Evolutionary conservation across 30 jellyfish, hydroid and myxozoan genomes (phyloP).

Genomic region (Catostylus mosaicus): DNA sequence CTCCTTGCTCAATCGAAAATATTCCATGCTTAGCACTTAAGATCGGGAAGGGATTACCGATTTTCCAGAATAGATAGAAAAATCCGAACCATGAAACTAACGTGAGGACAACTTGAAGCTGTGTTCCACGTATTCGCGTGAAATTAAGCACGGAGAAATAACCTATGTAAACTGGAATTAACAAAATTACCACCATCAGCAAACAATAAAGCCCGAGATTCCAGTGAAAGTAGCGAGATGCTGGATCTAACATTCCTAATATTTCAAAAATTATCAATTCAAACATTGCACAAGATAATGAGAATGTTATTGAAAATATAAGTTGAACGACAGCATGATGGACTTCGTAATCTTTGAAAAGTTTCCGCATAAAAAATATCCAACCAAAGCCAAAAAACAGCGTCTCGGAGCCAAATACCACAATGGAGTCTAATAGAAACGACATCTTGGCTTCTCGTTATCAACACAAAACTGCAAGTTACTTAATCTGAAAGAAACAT

Average conservation of each 20-base stretch:
- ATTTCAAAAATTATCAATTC: constrained; percentile 91
- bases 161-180: constrained; percentile 91
- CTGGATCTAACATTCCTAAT: constrained; percentile 73
- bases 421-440: constrained; percentile 77
- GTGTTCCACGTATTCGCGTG: constrained; percentile 66
- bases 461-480: background rate
- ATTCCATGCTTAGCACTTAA: constrained; percentile 91
- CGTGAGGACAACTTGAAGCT: constrained; percentile 65
- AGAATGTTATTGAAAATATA: constrained; percentile 82
- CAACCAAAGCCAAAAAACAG: constrained; percentile 91
- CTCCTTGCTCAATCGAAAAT: constrained; percentile 98
- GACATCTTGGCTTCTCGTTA: constrained; percentile 56
- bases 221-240: constrained; percentile 94
- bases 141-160: constrained; percentile 80
- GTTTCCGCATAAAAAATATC: constrained; percentile 91
- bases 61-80: constrained; percentile 92
- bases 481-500: background rate
- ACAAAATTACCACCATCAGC: constrained; percentile 76
- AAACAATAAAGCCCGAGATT: constrained; percentile 76
- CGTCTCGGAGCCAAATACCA: constrained; percentile 92
- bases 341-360: constrained; percentile 94
- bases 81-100: constrained; percentile 79
- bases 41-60: constrained; percentile 95
- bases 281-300: constrained; percentile 96
- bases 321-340: constrained; percentile 95